A percentile compares a stretch with the other conserved stretches of the same genome.
Conservation (phyloP, 2,888 invertebrate species). For the Eumacrocentrus americanus region DNA sequence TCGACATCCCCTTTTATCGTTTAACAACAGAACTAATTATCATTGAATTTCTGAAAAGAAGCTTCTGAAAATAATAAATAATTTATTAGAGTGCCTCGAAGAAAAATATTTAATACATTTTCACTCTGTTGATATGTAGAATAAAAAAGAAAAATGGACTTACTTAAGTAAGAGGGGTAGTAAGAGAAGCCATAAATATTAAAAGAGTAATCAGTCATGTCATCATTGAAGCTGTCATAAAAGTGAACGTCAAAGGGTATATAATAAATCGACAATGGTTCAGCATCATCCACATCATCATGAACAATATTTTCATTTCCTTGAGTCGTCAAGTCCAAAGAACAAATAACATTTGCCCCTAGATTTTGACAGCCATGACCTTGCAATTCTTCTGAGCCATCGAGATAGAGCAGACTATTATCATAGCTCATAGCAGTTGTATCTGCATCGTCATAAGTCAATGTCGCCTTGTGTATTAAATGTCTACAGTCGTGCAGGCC, state of each 20-base stretch:
- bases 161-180: conserved; percentile 65
- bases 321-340: conserved; percentile 38
- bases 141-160: conserved; percentile 30
- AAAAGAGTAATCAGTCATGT: conserved; percentile 64
- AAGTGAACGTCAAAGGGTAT: conserved; percentile 63
- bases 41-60: too few relatives aligned
- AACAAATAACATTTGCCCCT: conserved; percentile 38
- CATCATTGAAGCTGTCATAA: conserved; percentile 58
- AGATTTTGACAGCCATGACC: conserved; percentile 38
- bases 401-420: background rate
- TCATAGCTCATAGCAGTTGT: conserved; percentile 18
- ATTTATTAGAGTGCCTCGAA: too few relatives aligned
- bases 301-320: background rate
- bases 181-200: conserved; percentile 64
- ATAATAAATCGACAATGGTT: conserved; percentile 54
- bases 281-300: too few relatives aligned
- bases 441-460: conserved; percentile 62
- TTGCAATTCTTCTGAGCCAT: conserved; percentile 5
- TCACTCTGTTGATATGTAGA: too few relatives aligned
- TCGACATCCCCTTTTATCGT: too few relatives aligned
- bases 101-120: too few relatives aligned
- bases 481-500: conserved; percentile 65
- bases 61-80: too few relatives aligned
- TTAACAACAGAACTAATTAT: too few relatives aligned
- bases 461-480: conserved; percentile 58